Conservation (phyloP, 1,140 invertebrate genomes). For the Leptinotarsa lineolata region DNA sequence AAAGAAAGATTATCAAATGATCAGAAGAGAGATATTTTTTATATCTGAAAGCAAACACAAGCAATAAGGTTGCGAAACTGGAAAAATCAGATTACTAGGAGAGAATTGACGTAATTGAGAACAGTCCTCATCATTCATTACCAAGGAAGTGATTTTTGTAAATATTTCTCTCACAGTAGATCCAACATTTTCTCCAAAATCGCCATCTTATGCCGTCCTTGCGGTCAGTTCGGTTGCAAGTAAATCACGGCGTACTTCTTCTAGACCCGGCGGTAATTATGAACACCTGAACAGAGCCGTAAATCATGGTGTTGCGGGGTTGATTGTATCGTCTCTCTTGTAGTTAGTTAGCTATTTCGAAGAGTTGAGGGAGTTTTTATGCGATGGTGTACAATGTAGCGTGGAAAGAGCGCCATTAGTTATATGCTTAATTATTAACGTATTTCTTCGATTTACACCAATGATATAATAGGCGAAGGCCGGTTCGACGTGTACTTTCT, state of each 20-base stretch:
- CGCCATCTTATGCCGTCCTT: too few species aligned
- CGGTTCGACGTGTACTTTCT: not conserved
- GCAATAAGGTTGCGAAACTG: too few species aligned
- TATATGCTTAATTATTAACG: constrained; percentile 13
- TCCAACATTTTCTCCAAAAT: too few species aligned
- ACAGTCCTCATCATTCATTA: too few species aligned
- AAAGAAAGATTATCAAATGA: too few species aligned
- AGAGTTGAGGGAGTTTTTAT: constrained; percentile 26
- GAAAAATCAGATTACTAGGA: too few species aligned
- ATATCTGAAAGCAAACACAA: too few species aligned
- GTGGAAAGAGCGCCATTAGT: constrained; percentile 15
- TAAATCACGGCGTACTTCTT: constrained; percentile 20
- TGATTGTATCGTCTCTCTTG: constrained; percentile 24
- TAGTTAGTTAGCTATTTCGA: constrained; percentile 15
- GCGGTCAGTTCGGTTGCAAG: not conserved
- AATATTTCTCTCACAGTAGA: too few species aligned
- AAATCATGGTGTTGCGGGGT: constrained; percentile 22
- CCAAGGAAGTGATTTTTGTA: too few species aligned
- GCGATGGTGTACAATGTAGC: constrained; percentile 20
- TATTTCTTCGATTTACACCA: constrained; percentile 15
- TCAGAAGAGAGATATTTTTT: too few species aligned
- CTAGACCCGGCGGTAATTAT: constrained; percentile 18
- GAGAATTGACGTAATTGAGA: too few species aligned
- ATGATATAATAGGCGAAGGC: constrained; percentile 13
- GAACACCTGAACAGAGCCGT: constrained; percentile 11